Evolutionary conservation across 2,113 vertebrate species (phyloP), one percentile per base, ranked within the genome.

Genomic region (Equus quagga): DNA sequence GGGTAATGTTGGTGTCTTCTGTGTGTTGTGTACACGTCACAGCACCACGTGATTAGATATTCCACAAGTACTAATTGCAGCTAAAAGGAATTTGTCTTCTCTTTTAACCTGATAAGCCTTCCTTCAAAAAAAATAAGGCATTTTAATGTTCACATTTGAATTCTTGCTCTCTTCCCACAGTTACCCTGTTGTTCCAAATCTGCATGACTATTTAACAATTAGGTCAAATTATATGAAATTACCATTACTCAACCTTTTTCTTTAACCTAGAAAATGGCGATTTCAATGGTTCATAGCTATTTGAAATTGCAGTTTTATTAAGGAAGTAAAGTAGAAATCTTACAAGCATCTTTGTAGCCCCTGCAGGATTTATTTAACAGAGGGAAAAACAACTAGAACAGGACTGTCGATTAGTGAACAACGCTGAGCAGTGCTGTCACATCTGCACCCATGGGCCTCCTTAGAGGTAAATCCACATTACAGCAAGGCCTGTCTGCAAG

Each of bases 21-120:
- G 21, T 94, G 46, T 88, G 58, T 83, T 80, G 21, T 97, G 33
- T 80, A 82, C 8, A 60, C 60, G 88, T 92, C 80, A 72, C 5
- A 41, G 65, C 33, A 75, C 51, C 17, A 4, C 76, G 23, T 75
- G 65, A 94, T 89, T 94, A 97, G 70, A 84, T 89, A 94, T 46
- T 97, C 56, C 85, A 79, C 36, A 94, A 94, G 94, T 67, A 73
- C 62, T 91, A 96, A 94, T 81, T 97, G 85, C 72, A 81, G 23
- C 80, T 81, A 72, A 96, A 96, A 89, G 56, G 51, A 95, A 91
- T 91, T 91, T 91, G 15, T 31, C 19, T 91, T 97, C 33, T 75
- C 62, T 93, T 93, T 91, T 90, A 85, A 94, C 49, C n/a, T 7
- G 0, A 19, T 69, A 56, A 46, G 21, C 14, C 21, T 90, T 89